Base-by-base conservation (phyloP, 2,888 invertebrate genomes). In the Alcis repandata region DNA sequence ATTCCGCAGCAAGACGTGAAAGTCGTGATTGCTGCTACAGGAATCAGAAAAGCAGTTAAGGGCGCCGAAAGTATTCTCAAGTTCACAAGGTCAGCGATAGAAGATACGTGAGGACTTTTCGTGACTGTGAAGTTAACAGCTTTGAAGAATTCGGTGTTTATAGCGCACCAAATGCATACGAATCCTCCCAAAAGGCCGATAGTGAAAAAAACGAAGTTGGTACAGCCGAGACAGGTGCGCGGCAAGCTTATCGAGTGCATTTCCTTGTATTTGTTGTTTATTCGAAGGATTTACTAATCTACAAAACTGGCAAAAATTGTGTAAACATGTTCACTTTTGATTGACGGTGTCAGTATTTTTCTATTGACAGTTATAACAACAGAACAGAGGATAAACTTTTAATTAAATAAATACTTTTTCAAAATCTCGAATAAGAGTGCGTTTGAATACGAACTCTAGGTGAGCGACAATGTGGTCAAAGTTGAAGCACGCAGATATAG, bases 361-460 rank as follows among this genome's bases (percentile, higher is more conserved):
- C 38, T 15, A 13, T 15, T 46, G 20, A 49, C 15, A 9, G 19
- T 46, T 96, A 73, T 97, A 97, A n/a, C n/a, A n/a, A n/a, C n/a
- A n/a, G n/a, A n/a, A n/a, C n/a, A n/a, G n/a, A n/a, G n/a, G n/a
- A n/a, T n/a, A n/a, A n/a, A n/a, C n/a, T n/a, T n/a, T n/a, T n/a
- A n/a, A n/a, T n/a, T n/a, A n/a, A n/a, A n/a, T n/a, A n/a, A n/a
- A n/a, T n/a, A n/a, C n/a, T n/a, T n/a, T n/a, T n/a, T n/a, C n/a
- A n/a, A n/a, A n/a, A n/a, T n/a, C n/a, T n/a, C n/a, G n/a, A n/a
- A n/a, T n/a, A n/a, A n/a, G n/a, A n/a, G n/a, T n/a, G n/a, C n/a
- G n/a, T n/a, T n/a, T n/a, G n/a, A n/a, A n/a, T n/a, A n/a, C n/a
- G n/a, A n/a, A n/a, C n/a, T n/a, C n/a, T n/a, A n/a, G n/a, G n/a